Evolutionary conservation across 2,797 vertebrate genomes (phyloP).

Genomic region (Spinibarbus caldwelli): DNA sequence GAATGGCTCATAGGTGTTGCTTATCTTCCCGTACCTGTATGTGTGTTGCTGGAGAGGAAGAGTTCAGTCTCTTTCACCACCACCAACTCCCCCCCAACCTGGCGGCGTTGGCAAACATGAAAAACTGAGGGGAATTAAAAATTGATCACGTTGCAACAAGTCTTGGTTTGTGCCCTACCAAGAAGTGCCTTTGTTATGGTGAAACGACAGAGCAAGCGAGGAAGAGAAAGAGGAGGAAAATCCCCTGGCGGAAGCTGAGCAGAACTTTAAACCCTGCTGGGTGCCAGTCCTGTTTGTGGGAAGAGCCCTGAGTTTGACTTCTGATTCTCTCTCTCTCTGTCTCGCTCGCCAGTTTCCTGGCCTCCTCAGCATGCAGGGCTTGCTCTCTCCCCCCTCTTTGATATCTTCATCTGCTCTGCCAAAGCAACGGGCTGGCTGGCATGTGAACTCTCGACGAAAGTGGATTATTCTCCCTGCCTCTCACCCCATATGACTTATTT

Average conservation of each 20-base stretch:
- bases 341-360: slow-evolving; percentile 44
- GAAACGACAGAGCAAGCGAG: slow-evolving; percentile 56
- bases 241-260: slow-evolving; percentile 66
- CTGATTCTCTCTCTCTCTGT: slow-evolving; percentile 38
- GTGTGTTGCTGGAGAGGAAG: slow-evolving; percentile 15
- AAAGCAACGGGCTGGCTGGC: slow-evolving; percentile 60
- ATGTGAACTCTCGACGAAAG: slow-evolving; percentile 51
- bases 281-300: slow-evolving; percentile 62
- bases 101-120: slow-evolving; percentile 72
- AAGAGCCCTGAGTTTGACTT: slow-evolving; percentile 50
- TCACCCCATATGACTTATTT: slow-evolving; percentile 53
- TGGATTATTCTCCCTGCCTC: slow-evolving; percentile 50
- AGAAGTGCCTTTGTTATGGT: slow-evolving; percentile 61
- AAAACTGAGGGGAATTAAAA: slow-evolving; percentile 78
- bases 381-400: slow-evolving; percentile 69
- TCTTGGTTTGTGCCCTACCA: slow-evolving; percentile 60
- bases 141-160: slow-evolving; percentile 71
- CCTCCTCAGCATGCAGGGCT: slow-evolving; percentile 68
- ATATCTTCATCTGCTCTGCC: slow-evolving; percentile 75
- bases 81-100: slow-evolving; percentile 56
- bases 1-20: slow-evolving; percentile 32
- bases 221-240: slow-evolving; percentile 67
- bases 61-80: slow-evolving; percentile 42
- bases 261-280: slow-evolving; percentile 72
- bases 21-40: slow-evolving; percentile 4